Conservation (phyloP, 2,888 invertebrate species). For the Mantis religiosa region DNA sequence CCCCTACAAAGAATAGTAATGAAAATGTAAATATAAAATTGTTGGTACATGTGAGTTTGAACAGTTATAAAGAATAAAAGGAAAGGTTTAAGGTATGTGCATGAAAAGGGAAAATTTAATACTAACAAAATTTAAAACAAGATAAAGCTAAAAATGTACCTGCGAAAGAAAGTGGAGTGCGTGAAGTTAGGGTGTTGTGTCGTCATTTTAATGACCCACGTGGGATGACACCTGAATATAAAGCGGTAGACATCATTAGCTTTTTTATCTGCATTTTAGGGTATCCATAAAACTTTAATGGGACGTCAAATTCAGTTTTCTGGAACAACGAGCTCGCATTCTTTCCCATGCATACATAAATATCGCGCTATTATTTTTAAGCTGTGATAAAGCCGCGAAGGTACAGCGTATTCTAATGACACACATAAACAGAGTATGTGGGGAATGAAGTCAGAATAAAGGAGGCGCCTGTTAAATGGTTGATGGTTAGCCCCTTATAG, state of each 20-base stretch:
- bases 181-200: not conserved
- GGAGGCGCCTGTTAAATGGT: not conserved
- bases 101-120: too few relatives aligned
- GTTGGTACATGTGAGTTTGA: too few relatives aligned
- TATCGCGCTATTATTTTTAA: not conserved
- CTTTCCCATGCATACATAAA: not conserved
- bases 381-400: not conserved
- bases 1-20: too few relatives aligned
- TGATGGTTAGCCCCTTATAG: not conserved
- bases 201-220: not conserved
- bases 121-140: too few relatives aligned
- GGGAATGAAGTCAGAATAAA: not conserved
- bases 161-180: too few relatives aligned
- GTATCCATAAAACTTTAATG: not conserved
- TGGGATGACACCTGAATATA: not conserved
- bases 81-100: too few relatives aligned
- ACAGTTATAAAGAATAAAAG: too few relatives aligned
- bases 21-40: too few relatives aligned
- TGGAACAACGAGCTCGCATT: not conserved
- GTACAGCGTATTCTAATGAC: not conserved
- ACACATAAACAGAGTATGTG: not conserved
- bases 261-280: not conserved
- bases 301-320: not conserved
- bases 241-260: not conserved
- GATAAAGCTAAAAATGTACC: too few relatives aligned